Conservation (phyloP, 2,888 invertebrate genomes). For the Diogma glabrata region DNA sequence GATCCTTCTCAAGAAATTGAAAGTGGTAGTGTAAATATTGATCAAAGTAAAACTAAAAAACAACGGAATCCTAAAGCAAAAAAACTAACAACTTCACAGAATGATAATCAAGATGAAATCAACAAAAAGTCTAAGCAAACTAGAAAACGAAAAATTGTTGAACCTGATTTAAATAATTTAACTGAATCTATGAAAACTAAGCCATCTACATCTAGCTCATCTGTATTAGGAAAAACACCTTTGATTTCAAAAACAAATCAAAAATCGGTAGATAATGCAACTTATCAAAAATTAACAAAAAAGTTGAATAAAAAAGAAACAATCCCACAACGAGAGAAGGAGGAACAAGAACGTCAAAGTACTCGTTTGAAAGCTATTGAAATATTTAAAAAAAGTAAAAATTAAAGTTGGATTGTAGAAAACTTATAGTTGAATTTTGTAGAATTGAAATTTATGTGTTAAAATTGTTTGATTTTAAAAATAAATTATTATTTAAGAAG, state of each 20-base stretch:
- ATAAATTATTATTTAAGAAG: too few relatives aligned
- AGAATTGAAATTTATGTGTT: too few relatives aligned
- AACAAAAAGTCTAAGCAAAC: too few relatives aligned
- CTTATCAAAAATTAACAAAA: too few relatives aligned
- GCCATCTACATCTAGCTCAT: conserved; percentile 19
- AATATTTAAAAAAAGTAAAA: conserved; percentile 54
- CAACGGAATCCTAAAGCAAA: not conserved
- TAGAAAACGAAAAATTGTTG: not conserved
- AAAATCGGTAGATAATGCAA: conserved; percentile 17
- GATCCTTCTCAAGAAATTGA: conserved; percentile 21
- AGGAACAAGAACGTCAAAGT: conserved; percentile 48
- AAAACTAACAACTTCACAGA: conserved; percentile 10
- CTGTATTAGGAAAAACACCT: conserved; percentile 19
- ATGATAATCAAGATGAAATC: not conserved
- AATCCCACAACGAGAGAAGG: conserved; percentile 64
- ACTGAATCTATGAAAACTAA: conserved; percentile 16
- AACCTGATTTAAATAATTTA: not conserved
- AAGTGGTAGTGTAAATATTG: not conserved
- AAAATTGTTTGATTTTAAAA: too few relatives aligned
- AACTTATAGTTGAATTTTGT: too few relatives aligned
- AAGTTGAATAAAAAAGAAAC: conserved; percentile 19
- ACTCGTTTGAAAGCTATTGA: conserved; percentile 67
- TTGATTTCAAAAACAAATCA: conserved; percentile 35
- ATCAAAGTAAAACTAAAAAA: not conserved
- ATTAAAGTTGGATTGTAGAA: too few relatives aligned